Conservation (phyloP, 2,113 vertebrate species). For the Onychostoma macrolepis region DNA sequence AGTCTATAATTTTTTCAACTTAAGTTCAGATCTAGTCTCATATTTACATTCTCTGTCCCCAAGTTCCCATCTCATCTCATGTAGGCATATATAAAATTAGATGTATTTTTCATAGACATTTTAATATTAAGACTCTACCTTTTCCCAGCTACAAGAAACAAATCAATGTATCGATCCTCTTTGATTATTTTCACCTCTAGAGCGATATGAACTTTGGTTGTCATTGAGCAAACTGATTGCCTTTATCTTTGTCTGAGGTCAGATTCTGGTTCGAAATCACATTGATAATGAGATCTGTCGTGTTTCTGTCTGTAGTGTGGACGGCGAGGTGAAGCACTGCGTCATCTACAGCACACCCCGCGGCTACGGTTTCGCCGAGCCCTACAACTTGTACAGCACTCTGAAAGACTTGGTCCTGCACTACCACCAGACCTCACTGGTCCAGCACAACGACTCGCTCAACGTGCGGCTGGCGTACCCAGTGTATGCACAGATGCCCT, state of each 20-base stretch:
- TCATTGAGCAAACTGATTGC: background rate
- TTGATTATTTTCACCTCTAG: background rate
- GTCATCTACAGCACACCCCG: constrained; percentile 95
- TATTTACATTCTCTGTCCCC: background rate
- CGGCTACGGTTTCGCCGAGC: constrained; percentile 95
- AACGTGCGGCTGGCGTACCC: constrained; percentile 93
- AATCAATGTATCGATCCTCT: background rate
- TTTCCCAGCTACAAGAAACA: background rate
- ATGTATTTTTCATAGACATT: background rate
- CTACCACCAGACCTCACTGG: constrained; percentile 95
- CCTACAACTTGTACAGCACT: constrained; percentile 94
- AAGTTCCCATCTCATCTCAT: background rate
- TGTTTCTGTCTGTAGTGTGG: constrained; percentile 78
- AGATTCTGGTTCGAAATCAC: constrained; percentile 6
- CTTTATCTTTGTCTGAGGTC: constrained; percentile 25
- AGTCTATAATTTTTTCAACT: background rate
- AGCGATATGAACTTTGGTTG: background rate
- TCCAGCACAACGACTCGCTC: constrained; percentile 98
- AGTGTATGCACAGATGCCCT: constrained; percentile 93
- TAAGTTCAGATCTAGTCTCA: background rate
- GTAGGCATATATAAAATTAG: background rate
- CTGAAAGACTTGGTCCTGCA: constrained; percentile 97
- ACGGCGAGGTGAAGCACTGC: constrained; percentile 96
- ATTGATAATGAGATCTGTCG: constrained; percentile 4
- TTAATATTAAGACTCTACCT: background rate